These are phyloP conservation scores for Mirza zaza DNA, from an alignment of 2,113 vertebrate genomes.

Conservation along the genomic window DNA sequence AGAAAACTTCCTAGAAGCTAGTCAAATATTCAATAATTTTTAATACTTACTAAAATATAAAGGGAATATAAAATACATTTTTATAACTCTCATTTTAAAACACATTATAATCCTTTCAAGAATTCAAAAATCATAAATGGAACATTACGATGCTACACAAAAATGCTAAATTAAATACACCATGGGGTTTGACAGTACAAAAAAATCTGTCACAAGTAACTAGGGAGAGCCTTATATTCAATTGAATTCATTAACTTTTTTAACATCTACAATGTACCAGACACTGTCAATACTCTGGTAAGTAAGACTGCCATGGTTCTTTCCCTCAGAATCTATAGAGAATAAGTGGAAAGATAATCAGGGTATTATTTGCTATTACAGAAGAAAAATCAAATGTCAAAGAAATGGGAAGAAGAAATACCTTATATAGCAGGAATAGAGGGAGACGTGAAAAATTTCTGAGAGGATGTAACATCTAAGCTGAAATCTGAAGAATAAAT, in stretches of 20 bases:
- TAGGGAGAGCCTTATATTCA: not conserved
- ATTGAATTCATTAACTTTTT: constrained; percentile 11
- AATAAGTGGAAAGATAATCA: not conserved
- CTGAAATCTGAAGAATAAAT: constrained; percentile 2
- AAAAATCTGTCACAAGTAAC: not conserved
- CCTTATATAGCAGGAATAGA: not conserved
- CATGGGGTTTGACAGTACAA: not conserved
- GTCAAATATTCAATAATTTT: constrained; percentile 11
- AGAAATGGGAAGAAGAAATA: not conserved
- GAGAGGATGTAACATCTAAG: not conserved
- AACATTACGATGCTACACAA: not conserved
- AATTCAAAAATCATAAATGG: not conserved
- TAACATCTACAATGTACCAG: constrained; percentile 3
- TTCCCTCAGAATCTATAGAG: not conserved
- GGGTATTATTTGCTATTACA: not conserved
- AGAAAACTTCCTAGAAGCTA: constrained; percentile 3
- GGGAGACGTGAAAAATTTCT: not conserved
- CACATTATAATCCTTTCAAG: not conserved
- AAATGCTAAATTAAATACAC: not conserved
- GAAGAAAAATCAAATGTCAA: constrained; percentile 1
- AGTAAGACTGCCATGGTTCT: not conserved
- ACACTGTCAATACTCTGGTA: constrained; percentile 2
- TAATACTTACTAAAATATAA: not conserved
- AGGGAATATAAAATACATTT: not conserved
- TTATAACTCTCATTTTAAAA: not conserved